A percentile compares a stretch with the other conserved stretches of the same genome.
Evolutionary conservation across 2,113 vertebrate genomes (phyloP).

Genomic region (Oplegnathus fasciatus): DNA sequence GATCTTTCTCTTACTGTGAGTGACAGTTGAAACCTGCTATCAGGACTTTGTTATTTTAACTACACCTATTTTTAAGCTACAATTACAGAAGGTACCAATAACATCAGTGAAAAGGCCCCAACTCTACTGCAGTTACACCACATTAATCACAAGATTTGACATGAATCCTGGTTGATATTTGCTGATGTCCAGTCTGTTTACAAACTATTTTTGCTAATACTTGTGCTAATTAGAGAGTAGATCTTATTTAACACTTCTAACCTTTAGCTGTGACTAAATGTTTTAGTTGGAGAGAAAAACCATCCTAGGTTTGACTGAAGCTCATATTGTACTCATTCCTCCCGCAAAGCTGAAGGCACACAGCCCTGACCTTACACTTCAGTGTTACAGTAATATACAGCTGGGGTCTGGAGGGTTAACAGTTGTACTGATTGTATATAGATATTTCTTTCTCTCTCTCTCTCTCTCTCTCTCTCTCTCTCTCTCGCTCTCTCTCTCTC

Average conservation of each 20-base stretch:
- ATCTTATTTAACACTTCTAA: constrained; percentile 19
- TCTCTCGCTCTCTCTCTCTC: constrained; percentile 17
- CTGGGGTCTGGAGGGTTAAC: constrained; percentile 72
- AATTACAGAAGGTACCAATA: not conserved
- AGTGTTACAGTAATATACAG: not conserved
- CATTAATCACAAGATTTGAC: not conserved
- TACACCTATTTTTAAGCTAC: not conserved
- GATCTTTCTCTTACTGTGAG: not conserved
- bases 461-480: constrained; percentile 38
- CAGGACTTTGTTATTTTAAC: not conserved
- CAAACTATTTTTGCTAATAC: not conserved
- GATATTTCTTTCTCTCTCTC: constrained; percentile 43
- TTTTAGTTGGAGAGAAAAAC: constrained; percentile 9
- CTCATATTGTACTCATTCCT: constrained; percentile 19
- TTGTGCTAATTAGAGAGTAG: constrained; percentile 13
- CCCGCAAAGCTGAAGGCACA: constrained; percentile 13
- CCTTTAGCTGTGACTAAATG: constrained; percentile 1
- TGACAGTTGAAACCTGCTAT: not conserved
- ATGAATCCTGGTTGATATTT: not conserved
- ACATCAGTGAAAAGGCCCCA: not conserved
- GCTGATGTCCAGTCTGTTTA: not conserved
- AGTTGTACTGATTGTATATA: constrained; percentile 81
- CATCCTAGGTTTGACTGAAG: constrained; percentile 14
- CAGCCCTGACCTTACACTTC: not conserved
- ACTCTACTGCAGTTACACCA: not conserved